phyloP scores from a whole-genome alignment of 2,888 invertebrate genomes.

The Gymnocheta viridis region DNA sequence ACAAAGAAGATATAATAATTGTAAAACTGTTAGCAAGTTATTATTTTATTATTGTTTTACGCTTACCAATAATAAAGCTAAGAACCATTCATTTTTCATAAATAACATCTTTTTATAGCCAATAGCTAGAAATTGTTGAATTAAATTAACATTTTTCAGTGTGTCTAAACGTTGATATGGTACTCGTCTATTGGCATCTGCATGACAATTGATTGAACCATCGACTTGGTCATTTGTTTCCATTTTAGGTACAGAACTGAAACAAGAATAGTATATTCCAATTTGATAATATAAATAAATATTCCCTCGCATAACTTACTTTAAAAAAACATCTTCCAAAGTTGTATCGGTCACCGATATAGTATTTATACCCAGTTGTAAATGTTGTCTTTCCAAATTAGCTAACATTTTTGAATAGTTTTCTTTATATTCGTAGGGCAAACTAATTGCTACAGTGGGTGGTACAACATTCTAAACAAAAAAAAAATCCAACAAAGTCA shows the following conservation, averaged over 20 bases:
- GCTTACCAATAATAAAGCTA: slow-evolving; percentile 76
- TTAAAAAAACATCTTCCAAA: slow-evolving; percentile 95
- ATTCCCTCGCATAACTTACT: slow-evolving; percentile 84
- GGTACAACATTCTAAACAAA: slow-evolving; percentile 77
- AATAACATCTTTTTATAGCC: slow-evolving; percentile 80
- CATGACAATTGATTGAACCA: slow-evolving; percentile 68
- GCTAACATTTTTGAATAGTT: slow-evolving; percentile 86
- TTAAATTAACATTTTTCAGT: slow-evolving; percentile 65
- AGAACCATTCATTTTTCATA: slow-evolving; percentile 76
- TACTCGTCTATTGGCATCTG: slow-evolving; percentile 69
- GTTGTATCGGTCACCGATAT: slow-evolving; percentile 94
- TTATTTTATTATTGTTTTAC: background rate
- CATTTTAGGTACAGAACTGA: slow-evolving; percentile 76
- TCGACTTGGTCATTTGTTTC: slow-evolving; percentile 75
- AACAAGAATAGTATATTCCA: slow-evolving; percentile 17
- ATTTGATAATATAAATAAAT: background rate
- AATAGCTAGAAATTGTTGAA: slow-evolving; percentile 77
- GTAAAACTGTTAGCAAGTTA: background rate
- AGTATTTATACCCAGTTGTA: slow-evolving; percentile 86
- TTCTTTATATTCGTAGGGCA: slow-evolving; percentile 84
- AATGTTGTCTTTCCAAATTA: slow-evolving; percentile 84
- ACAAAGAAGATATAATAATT: slow-evolving; percentile 1
- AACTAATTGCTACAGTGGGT: slow-evolving; percentile 79
- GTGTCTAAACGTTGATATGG: slow-evolving; percentile 72
- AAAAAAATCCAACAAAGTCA: background rate